Base-by-base conservation (phyloP, 2,113 vertebrate genomes). In the Rousettus leschenaultii region DNA sequence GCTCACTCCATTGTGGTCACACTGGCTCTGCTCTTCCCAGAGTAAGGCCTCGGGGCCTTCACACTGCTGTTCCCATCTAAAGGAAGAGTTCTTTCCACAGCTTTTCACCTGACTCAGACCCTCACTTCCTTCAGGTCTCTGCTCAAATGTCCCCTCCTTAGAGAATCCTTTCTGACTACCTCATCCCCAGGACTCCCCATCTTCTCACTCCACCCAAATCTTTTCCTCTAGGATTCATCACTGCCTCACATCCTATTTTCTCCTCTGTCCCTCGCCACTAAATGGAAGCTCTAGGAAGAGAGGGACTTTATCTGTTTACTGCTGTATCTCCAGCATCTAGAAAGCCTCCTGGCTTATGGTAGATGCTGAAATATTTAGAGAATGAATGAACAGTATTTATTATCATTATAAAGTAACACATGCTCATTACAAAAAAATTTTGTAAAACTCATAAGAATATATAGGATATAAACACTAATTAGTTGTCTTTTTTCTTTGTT, bases 371-470 rank as follows among this genome's bases (percentile, higher is more conserved):
- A 55, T 85, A 55, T 57, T 84, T 73, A 65, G 53, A 70, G 57
- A 86, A 70, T 80, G 74, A 88, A 35, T 28, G 8, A 73, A 35
- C 11, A 61, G 5, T 71, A 15, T 89, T 78, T 86, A 51, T 74
- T 19, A 61, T 77, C 40, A 55, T 82, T 51, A 59, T 71, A 66
- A 86, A 91, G 21, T 65, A 66, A 61, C 22, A 43, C 63, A 51
- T 59, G 21, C 57, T 59, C 2, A 1, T 57, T 93, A 65, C 53
- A 40, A 91, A 86, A 59, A 59, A 83, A 63, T 6, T 45, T 12
- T 57, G 21, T 86, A 75, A 82, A 87, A 82, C 73, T 94, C 28
- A 82, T 26, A 73, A 91, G 90, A 65, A 22, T 33, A 48, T 28
- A 33, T 38, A 51, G 38, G 43, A 57, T 19, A 26, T 66, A 90